Conservation (phyloP, 2,113 vertebrate species). For the Otocyon megalotis region DNA sequence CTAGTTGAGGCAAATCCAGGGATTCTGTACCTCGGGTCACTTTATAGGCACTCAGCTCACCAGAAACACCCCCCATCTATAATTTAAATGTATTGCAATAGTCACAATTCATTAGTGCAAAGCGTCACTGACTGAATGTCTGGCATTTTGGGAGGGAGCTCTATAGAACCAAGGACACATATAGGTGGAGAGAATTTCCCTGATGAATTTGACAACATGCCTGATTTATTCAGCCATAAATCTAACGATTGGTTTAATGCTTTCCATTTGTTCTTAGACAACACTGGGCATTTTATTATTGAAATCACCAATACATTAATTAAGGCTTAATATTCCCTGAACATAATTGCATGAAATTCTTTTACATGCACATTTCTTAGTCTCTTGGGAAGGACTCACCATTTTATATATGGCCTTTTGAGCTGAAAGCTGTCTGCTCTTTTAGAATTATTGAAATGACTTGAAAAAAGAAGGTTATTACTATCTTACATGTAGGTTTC, state of each 20-base stretch:
- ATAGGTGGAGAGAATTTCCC: slow-evolving; percentile 63
- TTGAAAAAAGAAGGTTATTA: slow-evolving; percentile 63
- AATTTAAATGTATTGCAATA: slow-evolving; percentile 80
- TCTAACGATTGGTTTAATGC: slow-evolving; percentile 74
- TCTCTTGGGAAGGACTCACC: slow-evolving; percentile 71
- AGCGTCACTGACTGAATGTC: background rate
- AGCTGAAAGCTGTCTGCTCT: slow-evolving; percentile 61
- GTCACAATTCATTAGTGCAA: slow-evolving; percentile 75
- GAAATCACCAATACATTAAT: slow-evolving; percentile 78
- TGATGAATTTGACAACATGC: slow-evolving; percentile 60
- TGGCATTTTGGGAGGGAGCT: background rate
- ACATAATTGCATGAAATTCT: slow-evolving; percentile 75
- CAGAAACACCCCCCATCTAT: slow-evolving; percentile 68
- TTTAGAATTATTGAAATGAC: slow-evolving; percentile 73
- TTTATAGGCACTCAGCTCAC: slow-evolving; percentile 62
- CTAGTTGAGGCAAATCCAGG: slow-evolving; percentile 56
- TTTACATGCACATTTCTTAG: slow-evolving; percentile 73
- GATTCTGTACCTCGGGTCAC: slow-evolving; percentile 69
- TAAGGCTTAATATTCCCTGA: slow-evolving; percentile 73
- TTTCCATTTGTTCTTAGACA: slow-evolving; percentile 81
- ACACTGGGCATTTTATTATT: slow-evolving; percentile 79
- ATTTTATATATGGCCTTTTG: slow-evolving; percentile 65
- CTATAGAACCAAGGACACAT: slow-evolving; percentile 61
- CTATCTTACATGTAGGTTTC: background rate
- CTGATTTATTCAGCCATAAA: slow-evolving; percentile 80